Percentiles rank a stretch among this genome's conserved stretches.
Evolutionary conservation across 2,797 vertebrate genomes (phyloP).

Genomic region (Coracias cyanogaster): DNA sequence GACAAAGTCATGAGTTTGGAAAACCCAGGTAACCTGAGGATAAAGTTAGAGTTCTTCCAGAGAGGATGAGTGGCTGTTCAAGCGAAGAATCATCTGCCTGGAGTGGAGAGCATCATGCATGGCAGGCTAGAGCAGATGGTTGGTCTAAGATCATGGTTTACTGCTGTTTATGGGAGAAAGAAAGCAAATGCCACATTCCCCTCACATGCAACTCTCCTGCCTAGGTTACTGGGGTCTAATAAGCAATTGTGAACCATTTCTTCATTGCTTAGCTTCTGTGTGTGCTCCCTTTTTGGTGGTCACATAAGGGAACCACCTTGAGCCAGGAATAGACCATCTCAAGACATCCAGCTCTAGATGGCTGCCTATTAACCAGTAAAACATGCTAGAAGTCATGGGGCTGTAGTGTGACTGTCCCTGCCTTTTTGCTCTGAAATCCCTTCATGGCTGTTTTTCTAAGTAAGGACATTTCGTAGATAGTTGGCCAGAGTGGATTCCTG

Average conservation of each 20-base stretch:
- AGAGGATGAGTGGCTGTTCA: background rate
- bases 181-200: background rate
- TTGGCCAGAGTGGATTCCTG: background rate
- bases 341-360: slow-evolving; percentile 28
- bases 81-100: background rate
- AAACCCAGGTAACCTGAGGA: background rate
- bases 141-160: background rate
- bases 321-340: background rate
- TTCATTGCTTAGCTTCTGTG: slow-evolving; percentile 73
- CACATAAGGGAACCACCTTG: slow-evolving; percentile 39
- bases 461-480: background rate
- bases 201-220: background rate
- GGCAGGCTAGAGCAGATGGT: background rate
- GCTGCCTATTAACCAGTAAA: slow-evolving; percentile 30
- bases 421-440: slow-evolving; percentile 44
- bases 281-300: slow-evolving; percentile 59
- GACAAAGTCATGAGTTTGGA: background rate
- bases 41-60: slow-evolving; percentile 14
- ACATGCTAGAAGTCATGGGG: background rate
- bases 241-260: slow-evolving; percentile 68
- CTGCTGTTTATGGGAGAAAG: background rate
- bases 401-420: slow-evolving; percentile 7
- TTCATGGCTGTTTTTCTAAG: background rate
- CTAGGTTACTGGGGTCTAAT: slow-evolving; percentile 36
- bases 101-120: background rate